Evolutionary conservation across 2,888 invertebrate genomes (phyloP).

Genomic region (Archaeoteleia sp.): DNA sequence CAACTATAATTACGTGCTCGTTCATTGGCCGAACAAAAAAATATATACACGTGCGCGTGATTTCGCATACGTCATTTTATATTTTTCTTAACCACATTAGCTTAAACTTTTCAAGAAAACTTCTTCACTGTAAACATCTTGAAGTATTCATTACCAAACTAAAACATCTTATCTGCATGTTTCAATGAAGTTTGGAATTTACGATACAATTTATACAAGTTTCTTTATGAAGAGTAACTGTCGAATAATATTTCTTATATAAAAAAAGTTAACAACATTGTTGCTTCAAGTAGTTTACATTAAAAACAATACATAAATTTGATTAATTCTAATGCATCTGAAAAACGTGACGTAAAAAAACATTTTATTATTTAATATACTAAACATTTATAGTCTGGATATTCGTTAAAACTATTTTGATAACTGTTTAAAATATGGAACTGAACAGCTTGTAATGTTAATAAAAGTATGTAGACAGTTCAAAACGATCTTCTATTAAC

Average conservation of each 20-base stretch:
- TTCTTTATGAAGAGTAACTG: slow-evolving; percentile 20
- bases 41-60: slow-evolving; percentile 12
- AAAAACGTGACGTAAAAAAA: too few species aligned
- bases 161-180: slow-evolving; percentile 36
- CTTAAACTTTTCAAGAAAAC: slow-evolving; percentile 17
- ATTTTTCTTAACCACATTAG: slow-evolving; percentile 14
- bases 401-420: too few species aligned
- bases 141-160: slow-evolving; percentile 31
- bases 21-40: slow-evolving; percentile 13
- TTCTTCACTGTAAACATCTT: slow-evolving; percentile 16
- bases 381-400: too few species aligned
- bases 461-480: too few species aligned
- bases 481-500: too few species aligned
- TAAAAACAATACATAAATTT: too few species aligned
- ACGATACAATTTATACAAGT: slow-evolving; percentile 30
- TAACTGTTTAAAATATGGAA: too few species aligned
- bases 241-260: slow-evolving; percentile 12
- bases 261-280: too few species aligned
- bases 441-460: too few species aligned
- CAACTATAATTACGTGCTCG: slow-evolving; percentile 13
- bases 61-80: slow-evolving; percentile 8
- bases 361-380: too few species aligned
- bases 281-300: too few species aligned
- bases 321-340: too few species aligned
- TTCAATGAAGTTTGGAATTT: slow-evolving; percentile 35